phyloP scores from a whole-genome alignment of 2,113 vertebrate genomes.

The Elaphurus davidianus region DNA sequence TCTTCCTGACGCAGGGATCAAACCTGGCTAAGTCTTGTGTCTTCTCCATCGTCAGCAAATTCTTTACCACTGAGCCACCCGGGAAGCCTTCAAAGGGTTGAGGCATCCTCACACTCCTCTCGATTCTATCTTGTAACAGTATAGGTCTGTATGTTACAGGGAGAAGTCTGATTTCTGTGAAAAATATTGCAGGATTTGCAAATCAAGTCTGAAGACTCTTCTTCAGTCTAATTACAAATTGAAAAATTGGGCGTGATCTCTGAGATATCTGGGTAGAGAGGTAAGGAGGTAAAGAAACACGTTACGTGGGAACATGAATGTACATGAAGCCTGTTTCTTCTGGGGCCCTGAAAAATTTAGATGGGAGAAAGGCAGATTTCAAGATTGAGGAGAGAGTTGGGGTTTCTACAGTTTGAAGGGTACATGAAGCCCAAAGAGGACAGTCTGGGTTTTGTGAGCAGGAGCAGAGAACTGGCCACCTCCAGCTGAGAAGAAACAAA shows the following conservation, averaged over 20 bases:
- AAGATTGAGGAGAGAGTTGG: background rate
- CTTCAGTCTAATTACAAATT: background rate
- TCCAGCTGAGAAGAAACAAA: slow-evolving; percentile 12
- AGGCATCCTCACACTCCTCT: background rate
- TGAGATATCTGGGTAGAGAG: background rate
- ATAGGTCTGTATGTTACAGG: background rate
- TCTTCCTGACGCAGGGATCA: background rate
- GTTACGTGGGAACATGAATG: background rate
- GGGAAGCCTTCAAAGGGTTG: background rate
- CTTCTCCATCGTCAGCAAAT: background rate
- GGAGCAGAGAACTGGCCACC: background rate
- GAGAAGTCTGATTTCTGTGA: background rate
- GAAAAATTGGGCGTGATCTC: background rate
- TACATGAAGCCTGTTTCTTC: background rate
- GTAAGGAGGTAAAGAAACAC: background rate
- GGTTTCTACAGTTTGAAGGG: background rate
- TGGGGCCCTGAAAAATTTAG: background rate
- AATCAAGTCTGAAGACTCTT: background rate
- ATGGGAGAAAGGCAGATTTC: background rate
- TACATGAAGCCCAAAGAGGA: background rate
- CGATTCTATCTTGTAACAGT: background rate
- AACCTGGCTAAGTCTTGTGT: background rate
- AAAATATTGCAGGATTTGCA: background rate
- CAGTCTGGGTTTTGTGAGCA: slow-evolving; percentile 18
- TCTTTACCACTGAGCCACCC: background rate